Conservation (phyloP, 2,113 vertebrate genomes). For the Xiphophorus couchianus region DNA sequence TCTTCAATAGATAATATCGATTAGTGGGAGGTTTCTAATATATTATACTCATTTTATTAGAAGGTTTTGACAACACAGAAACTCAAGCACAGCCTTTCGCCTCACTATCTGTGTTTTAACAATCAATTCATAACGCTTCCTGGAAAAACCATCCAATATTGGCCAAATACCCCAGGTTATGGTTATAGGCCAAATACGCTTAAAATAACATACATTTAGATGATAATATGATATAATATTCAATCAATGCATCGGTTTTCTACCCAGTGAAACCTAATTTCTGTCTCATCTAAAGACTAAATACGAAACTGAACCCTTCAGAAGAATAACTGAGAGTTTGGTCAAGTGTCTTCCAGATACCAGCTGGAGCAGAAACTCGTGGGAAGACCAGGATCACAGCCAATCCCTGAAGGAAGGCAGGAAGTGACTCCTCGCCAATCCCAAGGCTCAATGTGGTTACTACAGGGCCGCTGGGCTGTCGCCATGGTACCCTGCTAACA, state of each 20-base stretch:
- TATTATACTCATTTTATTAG: no score
- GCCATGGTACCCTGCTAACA: conserved; percentile 65
- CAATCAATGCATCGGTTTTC: neutral
- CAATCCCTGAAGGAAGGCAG: conserved; percentile 66
- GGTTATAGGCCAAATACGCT: no score
- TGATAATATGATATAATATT: neutral
- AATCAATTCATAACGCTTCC: no score
- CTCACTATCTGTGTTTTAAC: no score
- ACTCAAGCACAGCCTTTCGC: no score
- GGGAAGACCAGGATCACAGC: conserved; percentile 64
- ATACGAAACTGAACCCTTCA: conserved; percentile 16
- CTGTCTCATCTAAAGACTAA: neutral
- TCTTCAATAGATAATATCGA: no score
- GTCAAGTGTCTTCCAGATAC: conserved; percentile 16
- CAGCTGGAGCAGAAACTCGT: conserved; percentile 53
- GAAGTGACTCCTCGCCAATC: conserved; percentile 68
- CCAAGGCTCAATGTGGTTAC: conserved; percentile 52
- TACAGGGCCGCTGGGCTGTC: conserved; percentile 58
- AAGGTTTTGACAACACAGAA: no score
- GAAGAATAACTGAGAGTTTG: conserved; percentile 31
- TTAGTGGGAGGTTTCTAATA: no score
- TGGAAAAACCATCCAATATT: no score
- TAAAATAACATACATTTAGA: neutral
- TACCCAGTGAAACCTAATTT: neutral
- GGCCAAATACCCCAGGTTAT: no score